Base-by-base conservation (phyloP, 2,113 vertebrate species). In the Prinia subflava region DNA sequence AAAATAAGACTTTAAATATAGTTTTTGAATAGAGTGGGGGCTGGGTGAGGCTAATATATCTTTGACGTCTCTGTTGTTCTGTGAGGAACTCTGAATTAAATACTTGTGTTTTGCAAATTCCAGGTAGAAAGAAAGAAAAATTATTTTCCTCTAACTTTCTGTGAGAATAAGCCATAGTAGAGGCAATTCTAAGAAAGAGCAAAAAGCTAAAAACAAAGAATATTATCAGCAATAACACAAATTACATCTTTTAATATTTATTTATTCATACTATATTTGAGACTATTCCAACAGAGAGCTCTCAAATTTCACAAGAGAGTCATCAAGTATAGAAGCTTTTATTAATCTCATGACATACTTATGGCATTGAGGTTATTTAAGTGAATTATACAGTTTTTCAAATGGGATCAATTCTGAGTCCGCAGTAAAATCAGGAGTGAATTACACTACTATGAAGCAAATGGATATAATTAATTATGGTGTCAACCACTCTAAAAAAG, bases 401-500 rank as follows among this genome's bases (percentile, higher is more conserved):
- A 90, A 96, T 60, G 76, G 60, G 53, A 96, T 95, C 56, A 95
- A 64, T 69, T 96, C 62, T 83, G 80, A 87, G 35, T 49, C 92
- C 65, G 79, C 7, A 67, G 75, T 74, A 83, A 88, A 97, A 60
- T 87, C 46, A 96, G 85, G 35, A 96, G 10, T 44, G 74, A 97
- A 93, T 97, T 96, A 80, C 86, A 86, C 81, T 93, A 31, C 79
- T 84, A 77, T 76, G 78, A 94, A 96, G 90, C 57, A 97, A 97
- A 96, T 88, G 31, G 21, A 53, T 89, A 67, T 88, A 95, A 97
- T 97, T 97, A 96, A 98, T 97, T 96, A 95, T 74, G 28, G 94
- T 92, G 92, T 96, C 96, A 98, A 8, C 47, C 50, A 90, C 68
- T 92, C 81, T 49, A 74, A 55, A 92, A 79, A 12, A 96, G 55